Evolutionary conservation across 2,113 vertebrate genomes (phyloP).

Genomic region (Austrofundulus limnaeus): DNA sequence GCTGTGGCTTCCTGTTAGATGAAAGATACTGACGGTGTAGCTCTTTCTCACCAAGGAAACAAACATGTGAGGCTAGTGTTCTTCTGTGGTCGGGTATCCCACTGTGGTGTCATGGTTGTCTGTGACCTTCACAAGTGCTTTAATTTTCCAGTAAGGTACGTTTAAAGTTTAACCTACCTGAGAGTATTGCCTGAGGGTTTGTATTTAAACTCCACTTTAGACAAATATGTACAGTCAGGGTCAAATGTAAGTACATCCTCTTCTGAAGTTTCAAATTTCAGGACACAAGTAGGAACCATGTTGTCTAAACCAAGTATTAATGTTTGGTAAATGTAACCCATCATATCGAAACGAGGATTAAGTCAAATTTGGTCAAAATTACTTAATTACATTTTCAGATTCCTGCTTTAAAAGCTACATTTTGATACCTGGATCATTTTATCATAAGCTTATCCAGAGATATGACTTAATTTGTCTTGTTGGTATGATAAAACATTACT

Average conservation of each 20-base stretch:
- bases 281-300: no score
- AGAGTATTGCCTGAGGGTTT: neutral
- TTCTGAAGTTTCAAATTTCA: neutral
- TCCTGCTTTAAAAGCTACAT: no score
- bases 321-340: neutral
- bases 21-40: constrained; percentile 10
- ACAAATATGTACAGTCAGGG: neutral
- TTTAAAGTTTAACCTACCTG: neutral
- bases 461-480: no score
- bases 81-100: neutral
- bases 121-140: constrained; percentile 8
- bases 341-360: no score
- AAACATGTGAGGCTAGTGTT: neutral
- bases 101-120: constrained; percentile 8
- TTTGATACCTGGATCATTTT: no score
- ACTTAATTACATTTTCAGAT: no score
- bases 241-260: neutral
- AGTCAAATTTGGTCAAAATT: no score
- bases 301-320: neutral
- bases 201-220: neutral
- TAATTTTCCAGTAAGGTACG: constrained; percentile 32
- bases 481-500: no score
- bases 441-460: no score
- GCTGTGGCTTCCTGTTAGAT: constrained; percentile 48
- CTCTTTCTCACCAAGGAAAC: constrained; percentile 14